These are phyloP conservation scores for Prinia subflava DNA, from an alignment of 2,113 vertebrate species.

Conservation along the genomic window DNA sequence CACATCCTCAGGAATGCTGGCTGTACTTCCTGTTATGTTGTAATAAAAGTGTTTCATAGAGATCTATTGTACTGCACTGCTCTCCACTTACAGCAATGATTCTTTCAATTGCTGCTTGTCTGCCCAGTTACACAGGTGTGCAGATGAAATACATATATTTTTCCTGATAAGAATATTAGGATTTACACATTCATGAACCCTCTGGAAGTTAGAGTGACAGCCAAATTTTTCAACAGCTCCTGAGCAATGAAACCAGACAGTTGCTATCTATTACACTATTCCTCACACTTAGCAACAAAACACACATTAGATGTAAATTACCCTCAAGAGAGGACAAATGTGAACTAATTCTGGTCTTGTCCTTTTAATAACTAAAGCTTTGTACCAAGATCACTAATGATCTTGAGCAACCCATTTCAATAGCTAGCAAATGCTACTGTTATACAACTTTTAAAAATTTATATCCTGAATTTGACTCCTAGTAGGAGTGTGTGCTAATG, in stretches of 20 bases:
- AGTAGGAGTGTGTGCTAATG: not conserved
- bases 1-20: not conserved
- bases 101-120: slow-evolving; percentile 14
- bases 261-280: not conserved
- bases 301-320: slow-evolving; percentile 10
- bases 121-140: not conserved
- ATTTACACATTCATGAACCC: not conserved
- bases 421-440: not conserved
- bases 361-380: not conserved
- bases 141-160: not conserved
- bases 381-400: not conserved
- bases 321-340: not conserved
- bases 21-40: not conserved
- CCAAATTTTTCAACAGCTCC: not conserved
- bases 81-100: not conserved
- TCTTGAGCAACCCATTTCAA: not conserved
- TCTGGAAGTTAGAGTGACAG: not conserved
- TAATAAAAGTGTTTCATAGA: not conserved
- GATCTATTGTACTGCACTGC: not conserved
- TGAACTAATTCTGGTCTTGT: not conserved
- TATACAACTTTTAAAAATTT: not conserved
- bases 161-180: slow-evolving; percentile 24
- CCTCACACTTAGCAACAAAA: not conserved
- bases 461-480: not conserved
- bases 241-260: not conserved